Percentiles rank a stretch among this genome's conserved stretches.
phyloP scores from a whole-genome alignment of 2,113 vertebrate genomes.

The Nibea albiflora region DNA sequence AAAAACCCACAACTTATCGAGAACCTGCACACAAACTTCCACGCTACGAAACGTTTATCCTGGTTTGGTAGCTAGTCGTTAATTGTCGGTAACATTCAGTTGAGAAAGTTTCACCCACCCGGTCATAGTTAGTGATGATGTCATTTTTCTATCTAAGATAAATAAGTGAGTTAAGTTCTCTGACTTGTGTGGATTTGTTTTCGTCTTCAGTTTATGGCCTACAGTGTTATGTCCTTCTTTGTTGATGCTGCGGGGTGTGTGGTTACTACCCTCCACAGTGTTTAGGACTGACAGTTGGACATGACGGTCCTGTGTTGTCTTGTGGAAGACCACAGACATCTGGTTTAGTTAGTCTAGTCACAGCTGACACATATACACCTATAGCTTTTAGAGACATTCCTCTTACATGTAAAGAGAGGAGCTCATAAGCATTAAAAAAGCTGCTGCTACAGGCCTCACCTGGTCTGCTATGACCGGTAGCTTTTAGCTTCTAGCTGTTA shows the following conservation, averaged over 20 bases:
- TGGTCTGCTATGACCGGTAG: background rate
- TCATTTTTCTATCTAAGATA: background rate
- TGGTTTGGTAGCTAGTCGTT: background rate
- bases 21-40: background rate
- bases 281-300: background rate
- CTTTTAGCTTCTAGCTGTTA: background rate
- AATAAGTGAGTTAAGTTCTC: background rate
- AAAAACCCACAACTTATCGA: background rate
- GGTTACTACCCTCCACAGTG: background rate
- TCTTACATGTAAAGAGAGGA: background rate
- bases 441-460: background rate
- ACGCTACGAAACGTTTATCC: background rate
- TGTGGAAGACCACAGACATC: slow-evolving; percentile 27
- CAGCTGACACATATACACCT: background rate
- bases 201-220: background rate
- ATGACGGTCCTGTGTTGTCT: slow-evolving; percentile 10
- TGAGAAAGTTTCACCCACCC: background rate
- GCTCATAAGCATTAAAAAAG: background rate
- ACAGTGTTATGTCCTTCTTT: background rate
- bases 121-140: background rate
- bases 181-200: background rate
- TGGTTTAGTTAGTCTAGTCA: slow-evolving; percentile 41
- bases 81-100: too few relatives aligned
- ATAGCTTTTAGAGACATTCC: background rate
- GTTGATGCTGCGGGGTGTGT: background rate